A percentile compares a stretch with the other conserved stretches of the same genome.
These are phyloP conservation scores for Zaprionus bogoriensis DNA, from an alignment of 2,888 invertebrate genomes.

Conservation along the genomic window DNA sequence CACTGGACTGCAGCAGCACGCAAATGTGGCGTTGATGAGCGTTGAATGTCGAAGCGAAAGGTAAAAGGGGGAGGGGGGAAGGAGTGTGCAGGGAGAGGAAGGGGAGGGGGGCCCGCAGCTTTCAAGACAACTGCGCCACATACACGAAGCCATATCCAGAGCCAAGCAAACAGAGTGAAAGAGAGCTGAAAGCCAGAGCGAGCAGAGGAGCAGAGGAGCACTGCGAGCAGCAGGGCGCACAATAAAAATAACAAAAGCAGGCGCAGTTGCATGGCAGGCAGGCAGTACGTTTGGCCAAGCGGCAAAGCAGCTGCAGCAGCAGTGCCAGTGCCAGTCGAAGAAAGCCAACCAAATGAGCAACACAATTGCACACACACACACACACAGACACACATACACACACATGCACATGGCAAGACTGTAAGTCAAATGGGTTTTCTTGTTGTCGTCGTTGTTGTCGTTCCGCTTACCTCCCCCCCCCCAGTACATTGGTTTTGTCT, in stretches of 20 bases:
- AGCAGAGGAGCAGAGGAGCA: background rate
- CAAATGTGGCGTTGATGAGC: slow-evolving; percentile 74
- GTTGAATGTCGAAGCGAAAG: slow-evolving; percentile 37
- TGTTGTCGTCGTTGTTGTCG: slow-evolving; percentile 58
- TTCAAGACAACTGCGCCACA: background rate
- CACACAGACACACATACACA: slow-evolving; percentile 7
- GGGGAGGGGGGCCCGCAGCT: background rate
- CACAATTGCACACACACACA: slow-evolving; percentile 32
- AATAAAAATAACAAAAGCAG: slow-evolving; percentile 70
- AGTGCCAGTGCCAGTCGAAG: too few species aligned
- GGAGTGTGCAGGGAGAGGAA: background rate
- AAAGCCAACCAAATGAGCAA: slow-evolving; percentile 73
- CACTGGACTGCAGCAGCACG: slow-evolving; percentile 29
- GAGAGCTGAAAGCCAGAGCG: background rate
- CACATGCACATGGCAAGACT: slow-evolving; percentile 46
- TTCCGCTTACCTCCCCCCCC: too few species aligned
- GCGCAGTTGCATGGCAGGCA: slow-evolving; percentile 17
- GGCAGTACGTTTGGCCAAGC: slow-evolving; percentile 15
- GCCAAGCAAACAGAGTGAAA: slow-evolving; percentile 11
- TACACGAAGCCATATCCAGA: slow-evolving; percentile 13
- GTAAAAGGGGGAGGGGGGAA: background rate
- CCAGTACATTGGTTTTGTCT: slow-evolving; percentile 42
- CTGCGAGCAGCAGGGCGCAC: slow-evolving; percentile 7
- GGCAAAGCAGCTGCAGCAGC: slow-evolving; percentile 23
- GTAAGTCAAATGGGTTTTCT: slow-evolving; percentile 72